Conservation (phyloP, 2,113 vertebrate species). For the Gymnocephalus cernua region DNA sequence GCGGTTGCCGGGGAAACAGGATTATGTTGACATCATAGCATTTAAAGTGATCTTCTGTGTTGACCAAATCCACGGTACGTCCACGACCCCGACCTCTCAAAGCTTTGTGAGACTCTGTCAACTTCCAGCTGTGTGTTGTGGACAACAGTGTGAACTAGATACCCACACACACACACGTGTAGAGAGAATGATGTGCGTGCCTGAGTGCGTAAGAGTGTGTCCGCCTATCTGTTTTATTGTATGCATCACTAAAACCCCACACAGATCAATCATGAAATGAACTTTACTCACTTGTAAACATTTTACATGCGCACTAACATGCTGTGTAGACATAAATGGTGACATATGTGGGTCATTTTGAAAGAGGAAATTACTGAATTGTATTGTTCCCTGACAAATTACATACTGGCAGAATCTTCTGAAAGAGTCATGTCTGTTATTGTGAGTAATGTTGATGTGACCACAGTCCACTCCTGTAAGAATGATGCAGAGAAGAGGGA, state of each 20-base stretch:
- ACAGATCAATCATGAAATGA: slow-evolving; percentile 49
- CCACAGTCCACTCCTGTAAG: neutral
- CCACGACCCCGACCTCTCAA: neutral
- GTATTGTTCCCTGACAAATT: slow-evolving; percentile 41
- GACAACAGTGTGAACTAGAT: neutral
- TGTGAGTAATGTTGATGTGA: slow-evolving; percentile 56
- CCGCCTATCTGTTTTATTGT: slow-evolving; percentile 51
- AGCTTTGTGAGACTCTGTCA: neutral
- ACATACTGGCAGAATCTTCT: slow-evolving; percentile 18
- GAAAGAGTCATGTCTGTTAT: slow-evolving; percentile 60
- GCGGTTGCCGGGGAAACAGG: slow-evolving; percentile 72
- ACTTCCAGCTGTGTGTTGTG: slow-evolving; percentile 17
- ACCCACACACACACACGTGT: neutral
- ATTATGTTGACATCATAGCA: slow-evolving; percentile 70
- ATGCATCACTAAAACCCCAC: slow-evolving; percentile 38
- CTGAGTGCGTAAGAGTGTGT: slow-evolving; percentile 18
- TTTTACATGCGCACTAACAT: slow-evolving; percentile 63
- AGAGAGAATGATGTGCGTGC: slow-evolving; percentile 13
- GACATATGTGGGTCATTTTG: slow-evolving; percentile 31
- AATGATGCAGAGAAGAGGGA: neutral
- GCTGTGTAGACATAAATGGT: slow-evolving; percentile 16
- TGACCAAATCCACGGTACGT: slow-evolving; percentile 12
- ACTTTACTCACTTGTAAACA: slow-evolving; percentile 69
- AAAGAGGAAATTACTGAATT: slow-evolving; percentile 58
- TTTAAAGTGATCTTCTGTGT: slow-evolving; percentile 54